phyloP scores from a whole-genome alignment of 2,113 vertebrate species.

The Lepus europaeus region DNA sequence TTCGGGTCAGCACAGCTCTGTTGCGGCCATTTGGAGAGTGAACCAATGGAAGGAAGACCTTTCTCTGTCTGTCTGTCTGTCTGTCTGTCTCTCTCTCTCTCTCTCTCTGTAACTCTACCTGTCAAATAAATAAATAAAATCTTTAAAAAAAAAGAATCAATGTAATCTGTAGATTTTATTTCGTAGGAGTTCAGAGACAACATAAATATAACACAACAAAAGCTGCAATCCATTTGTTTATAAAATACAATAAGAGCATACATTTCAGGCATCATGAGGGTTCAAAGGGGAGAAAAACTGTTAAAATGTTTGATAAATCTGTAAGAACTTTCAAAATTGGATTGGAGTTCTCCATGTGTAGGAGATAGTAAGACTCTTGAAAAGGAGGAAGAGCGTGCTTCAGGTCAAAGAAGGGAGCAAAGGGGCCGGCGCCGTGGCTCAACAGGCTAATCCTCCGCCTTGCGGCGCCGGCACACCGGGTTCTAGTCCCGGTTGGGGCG shows the following conservation, averaged over 20 bases:
- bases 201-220: fast-evolving
- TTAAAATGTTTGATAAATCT: conserved; percentile 25
- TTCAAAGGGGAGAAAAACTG: neutral
- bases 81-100: too few relatives aligned
- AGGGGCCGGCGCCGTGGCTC: too few relatives aligned
- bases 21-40: too few relatives aligned
- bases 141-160: too few relatives aligned
- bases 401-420: neutral
- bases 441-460: too few relatives aligned
- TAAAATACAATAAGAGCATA: neutral
- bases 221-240: neutral
- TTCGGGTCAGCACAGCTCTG: too few relatives aligned
- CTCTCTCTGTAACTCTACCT: too few relatives aligned
- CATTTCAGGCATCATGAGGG: neutral
- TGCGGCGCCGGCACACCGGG: too few relatives aligned
- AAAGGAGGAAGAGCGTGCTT: neutral
- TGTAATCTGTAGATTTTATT: neutral
- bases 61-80: too few relatives aligned
- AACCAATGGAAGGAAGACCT: too few relatives aligned
- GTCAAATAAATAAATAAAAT: too few relatives aligned
- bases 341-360: neutral
- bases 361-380: neutral
- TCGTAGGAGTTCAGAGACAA: neutral
- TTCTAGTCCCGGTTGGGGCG: too few relatives aligned
- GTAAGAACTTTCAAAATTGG: neutral